Base-by-base conservation (phyloP, 2,113 vertebrate species). In the Trochalopteron elliotii region DNA sequence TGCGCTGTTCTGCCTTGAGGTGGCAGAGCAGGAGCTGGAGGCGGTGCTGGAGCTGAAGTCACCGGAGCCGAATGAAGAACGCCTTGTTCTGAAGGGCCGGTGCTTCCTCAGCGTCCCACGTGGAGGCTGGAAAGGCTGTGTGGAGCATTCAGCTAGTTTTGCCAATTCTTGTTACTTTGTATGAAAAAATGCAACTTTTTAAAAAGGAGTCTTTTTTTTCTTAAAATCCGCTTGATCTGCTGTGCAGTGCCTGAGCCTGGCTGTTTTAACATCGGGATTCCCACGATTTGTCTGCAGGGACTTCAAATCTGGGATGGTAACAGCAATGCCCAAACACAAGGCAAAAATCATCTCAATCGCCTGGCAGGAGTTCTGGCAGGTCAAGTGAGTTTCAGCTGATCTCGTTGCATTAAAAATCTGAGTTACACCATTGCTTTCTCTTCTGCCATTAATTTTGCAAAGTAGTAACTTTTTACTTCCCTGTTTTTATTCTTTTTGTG, bases 31-130 rank as follows among this genome's bases (percentile, higher is more conserved):
- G 67, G 70, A 59, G 55, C 85, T 37, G 63, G 86, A 33, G 10
- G 63, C 1, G 0, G 39, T 39, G 83, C 72, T 3, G 4, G 91
- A 68, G 80, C 65, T 49, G 86, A n/a, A 77, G 56, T 74, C 17
- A 37, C 89, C 25, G 2, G 89, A 84, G 84, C 95, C 21, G 6
- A 57, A 97, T 97, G 97, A 97, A 90, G 97, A 96, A 95, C 67
- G 21, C 18, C 20, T n/a, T 21, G 20, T 95, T 96, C 95, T 83
- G 96, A 97, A 89, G 94, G 95, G 94, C 91, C 7, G 64, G 94
- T 63, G 25, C 37, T 91, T 89, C 67, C 2, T 8, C 93, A 56
- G 70, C 8, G 0, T 80, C 55, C 67, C 70, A 12, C 1, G 8
- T 56, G 93, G 91, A 93, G 71, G 33, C 67, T 79, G 78, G 71